Base-by-base conservation (phyloP, 2,888 invertebrate species). In the Arctia plantaginis region DNA sequence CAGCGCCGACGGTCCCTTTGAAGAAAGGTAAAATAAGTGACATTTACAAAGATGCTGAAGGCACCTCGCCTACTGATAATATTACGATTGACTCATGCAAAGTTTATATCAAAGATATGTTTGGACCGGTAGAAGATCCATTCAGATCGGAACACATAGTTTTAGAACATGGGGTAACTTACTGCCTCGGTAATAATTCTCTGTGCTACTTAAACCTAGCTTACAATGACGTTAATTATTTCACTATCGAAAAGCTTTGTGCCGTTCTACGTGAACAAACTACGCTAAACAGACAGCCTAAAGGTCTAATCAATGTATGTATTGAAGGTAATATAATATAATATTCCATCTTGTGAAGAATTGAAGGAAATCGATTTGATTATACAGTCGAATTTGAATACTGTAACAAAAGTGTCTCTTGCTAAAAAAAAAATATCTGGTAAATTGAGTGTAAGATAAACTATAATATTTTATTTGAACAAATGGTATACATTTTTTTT, bases 241-340 rank as follows among this genome's bases (percentile, higher is more conserved):
- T 83, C 0, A 86, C 86, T 33, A 23, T 93, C 1, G 87, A 86
- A 65, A 92, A 87, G 65, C 66, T 94, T 4, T 59, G 86, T 13
- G 69, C 82, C 0, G 89, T 93, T 0, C 65, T 94, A 12, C 18
- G 67, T 13, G 81, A 80, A 23, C 94, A 94, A 72, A 89, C 77
- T 23, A 41, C 55, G 2, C 35, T 81, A 0, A 79, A 87, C 6
- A 89, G 89, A 74, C 88, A 78, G 13, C 91, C 91, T 3, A 86
- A 73, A 27, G 94, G 94, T 0, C 80, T 94, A 44, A 74, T 92
- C 7, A 91, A 90, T 69, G 75, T 94, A 1, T 80, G 80, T 3
- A 82, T 94, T 4, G 92, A 93, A 71, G 94, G 94, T 0, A 94
- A 94, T 47, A n/a, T n/a, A n/a, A n/a, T n/a, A n/a, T n/a, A 75